phyloP scores from a whole-genome alignment of 2,113 vertebrate genomes.

The Geococcyx californianus region DNA sequence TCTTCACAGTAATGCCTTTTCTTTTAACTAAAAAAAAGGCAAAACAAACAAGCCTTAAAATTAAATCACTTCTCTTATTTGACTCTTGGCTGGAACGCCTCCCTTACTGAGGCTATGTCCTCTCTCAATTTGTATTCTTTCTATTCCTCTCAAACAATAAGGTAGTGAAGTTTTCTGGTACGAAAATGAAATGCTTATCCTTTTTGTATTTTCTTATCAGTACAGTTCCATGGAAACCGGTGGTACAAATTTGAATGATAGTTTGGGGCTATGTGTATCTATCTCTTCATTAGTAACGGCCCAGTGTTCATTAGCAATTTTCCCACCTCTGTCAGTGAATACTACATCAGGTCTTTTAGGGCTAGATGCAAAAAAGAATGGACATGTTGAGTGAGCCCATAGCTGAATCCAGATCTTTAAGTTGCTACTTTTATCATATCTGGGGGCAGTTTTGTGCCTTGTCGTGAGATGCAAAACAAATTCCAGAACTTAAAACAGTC shows the following conservation, averaged over 20 bases:
- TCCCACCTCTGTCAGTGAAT: background rate
- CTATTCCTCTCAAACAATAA: background rate
- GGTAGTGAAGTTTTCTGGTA: background rate
- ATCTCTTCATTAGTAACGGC: background rate
- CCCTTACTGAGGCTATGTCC: background rate
- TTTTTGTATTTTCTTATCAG: background rate
- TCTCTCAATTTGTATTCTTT: background rate
- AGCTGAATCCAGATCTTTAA: background rate
- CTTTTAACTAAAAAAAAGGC: background rate
- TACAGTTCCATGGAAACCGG: background rate
- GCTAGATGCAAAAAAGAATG: background rate
- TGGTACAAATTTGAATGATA: background rate
- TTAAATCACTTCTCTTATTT: background rate
- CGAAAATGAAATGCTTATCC: background rate
- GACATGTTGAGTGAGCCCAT: background rate
- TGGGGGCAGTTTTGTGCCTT: background rate
- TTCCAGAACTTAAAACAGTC: background rate
- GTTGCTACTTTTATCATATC: background rate
- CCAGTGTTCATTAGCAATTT: background rate
- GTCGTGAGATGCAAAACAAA: background rate
- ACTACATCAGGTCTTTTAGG: background rate
- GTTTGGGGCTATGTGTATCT: background rate
- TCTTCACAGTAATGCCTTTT: background rate
- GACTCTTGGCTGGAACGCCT: background rate
- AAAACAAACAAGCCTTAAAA: background rate